phyloP scores from a whole-genome alignment of 2,888 invertebrate species.

The Syritta pipiens region DNA sequence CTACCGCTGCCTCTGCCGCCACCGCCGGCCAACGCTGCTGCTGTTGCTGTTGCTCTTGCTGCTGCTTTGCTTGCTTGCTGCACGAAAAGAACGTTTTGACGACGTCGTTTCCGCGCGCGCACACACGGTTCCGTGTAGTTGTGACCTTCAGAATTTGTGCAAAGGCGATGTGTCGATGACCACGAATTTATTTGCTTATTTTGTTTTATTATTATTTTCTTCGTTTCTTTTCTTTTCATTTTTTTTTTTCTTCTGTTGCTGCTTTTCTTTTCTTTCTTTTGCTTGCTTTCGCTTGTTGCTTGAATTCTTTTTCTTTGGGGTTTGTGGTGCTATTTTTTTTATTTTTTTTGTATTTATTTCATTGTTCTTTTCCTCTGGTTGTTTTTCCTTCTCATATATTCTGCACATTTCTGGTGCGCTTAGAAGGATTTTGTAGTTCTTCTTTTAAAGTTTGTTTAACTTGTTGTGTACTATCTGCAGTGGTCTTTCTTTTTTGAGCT shows the following conservation, averaged over 20 bases:
- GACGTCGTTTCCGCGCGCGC: constrained; percentile 56
- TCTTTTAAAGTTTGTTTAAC: constrained; percentile 17
- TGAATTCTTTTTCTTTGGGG: constrained; percentile 29
- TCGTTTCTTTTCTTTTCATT: constrained; percentile 31
- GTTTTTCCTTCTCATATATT: constrained; percentile 42
- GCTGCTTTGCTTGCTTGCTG: constrained; percentile 45
- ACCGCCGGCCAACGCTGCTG: constrained; percentile 3
- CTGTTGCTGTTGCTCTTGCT: constrained; percentile 21
- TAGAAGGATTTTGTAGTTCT: constrained; percentile 30
- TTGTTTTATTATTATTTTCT: too few species aligned
- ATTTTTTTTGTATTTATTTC: constrained; percentile 54
- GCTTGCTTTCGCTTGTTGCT: constrained; percentile 45
- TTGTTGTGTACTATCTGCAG: constrained; percentile 30
- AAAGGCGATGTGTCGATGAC: constrained; percentile 81
- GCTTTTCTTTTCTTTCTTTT: constrained; percentile 19
- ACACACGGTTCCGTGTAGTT: constrained; percentile 75
- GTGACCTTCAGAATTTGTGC: constrained; percentile 81
- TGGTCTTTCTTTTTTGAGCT: constrained; percentile 10
- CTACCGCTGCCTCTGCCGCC: constrained; percentile 58
- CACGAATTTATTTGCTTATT: constrained; percentile 76
- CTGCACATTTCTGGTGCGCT: constrained; percentile 50
- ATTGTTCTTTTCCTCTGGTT: constrained; percentile 48
- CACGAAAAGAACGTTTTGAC: constrained; percentile 51
- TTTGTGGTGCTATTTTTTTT: constrained; percentile 41
- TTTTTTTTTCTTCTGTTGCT: constrained; percentile 15